These are phyloP conservation scores for Cantharis rustica DNA, from an alignment of 2,888 invertebrate genomes.

Conservation along the genomic window DNA sequence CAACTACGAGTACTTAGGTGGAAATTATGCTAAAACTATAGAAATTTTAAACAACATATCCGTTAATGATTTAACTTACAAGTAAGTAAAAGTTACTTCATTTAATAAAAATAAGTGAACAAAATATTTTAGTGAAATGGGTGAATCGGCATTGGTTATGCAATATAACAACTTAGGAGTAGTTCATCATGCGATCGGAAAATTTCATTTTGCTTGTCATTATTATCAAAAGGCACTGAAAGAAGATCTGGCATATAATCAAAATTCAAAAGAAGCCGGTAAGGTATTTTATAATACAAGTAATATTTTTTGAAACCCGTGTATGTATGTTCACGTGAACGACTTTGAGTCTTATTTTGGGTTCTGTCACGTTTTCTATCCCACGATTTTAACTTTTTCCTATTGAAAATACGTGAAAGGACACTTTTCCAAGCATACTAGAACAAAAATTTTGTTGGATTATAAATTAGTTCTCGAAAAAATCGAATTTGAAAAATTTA, in stretches of 20 bases:
- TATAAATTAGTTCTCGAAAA: too few relatives aligned
- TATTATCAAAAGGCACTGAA: slow-evolving; percentile 80
- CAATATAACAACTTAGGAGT: slow-evolving; percentile 84
- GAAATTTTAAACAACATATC: slow-evolving; percentile 61
- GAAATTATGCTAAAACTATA: slow-evolving; percentile 66
- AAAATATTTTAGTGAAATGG: slow-evolving; percentile 56
- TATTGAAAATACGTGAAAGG: too few relatives aligned
- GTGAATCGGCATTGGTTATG: slow-evolving; percentile 66
- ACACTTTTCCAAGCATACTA: too few relatives aligned
- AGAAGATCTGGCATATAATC: slow-evolving; percentile 64
- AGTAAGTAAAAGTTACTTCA: slow-evolving; percentile 48
- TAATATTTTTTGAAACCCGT: too few relatives aligned
- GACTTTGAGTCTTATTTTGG: too few relatives aligned
- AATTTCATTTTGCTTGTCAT: slow-evolving; percentile 78
- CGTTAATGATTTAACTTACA: slow-evolving; percentile 55
- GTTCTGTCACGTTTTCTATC: too few relatives aligned
- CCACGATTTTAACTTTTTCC: too few relatives aligned
- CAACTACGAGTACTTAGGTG: slow-evolving; percentile 67
- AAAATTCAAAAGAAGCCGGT: slow-evolving; percentile 52
- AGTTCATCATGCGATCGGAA: slow-evolving; percentile 78
- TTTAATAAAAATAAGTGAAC: slow-evolving; percentile 8
- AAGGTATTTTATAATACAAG: background rate
- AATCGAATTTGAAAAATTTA: too few relatives aligned
- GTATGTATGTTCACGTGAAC: too few relatives aligned
- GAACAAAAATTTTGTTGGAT: too few relatives aligned